Evolutionary conservation across 2,113 vertebrate genomes (phyloP).

Genomic region (Alligator mississippiensis): DNA sequence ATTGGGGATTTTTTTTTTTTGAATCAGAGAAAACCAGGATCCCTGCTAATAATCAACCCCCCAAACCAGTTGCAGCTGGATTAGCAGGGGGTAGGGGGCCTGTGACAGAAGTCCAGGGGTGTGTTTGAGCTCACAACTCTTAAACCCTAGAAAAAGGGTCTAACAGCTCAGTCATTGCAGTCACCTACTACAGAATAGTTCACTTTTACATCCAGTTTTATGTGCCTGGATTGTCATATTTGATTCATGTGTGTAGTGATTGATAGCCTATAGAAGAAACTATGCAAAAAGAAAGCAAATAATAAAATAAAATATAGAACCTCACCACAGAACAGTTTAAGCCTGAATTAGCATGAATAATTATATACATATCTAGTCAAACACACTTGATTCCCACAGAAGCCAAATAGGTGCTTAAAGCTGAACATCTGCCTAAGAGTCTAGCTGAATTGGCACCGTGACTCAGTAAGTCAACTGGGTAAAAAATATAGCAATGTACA

Average conservation of each 20-base stretch:
- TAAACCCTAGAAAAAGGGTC: no score
- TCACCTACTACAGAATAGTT: background rate
- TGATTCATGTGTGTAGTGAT: background rate
- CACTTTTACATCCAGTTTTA: no score
- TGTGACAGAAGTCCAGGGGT: no score
- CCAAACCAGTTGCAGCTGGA: no score
- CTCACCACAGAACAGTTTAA: accelerated
- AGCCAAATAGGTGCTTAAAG: background rate
- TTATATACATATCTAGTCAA: background rate
- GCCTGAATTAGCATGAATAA: background rate
- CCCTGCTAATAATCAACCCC: no score
- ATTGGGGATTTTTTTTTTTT: no score
- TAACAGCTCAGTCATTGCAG: no score
- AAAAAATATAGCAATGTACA: background rate
- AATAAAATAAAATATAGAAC: background rate
- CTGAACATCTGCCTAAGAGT: background rate
- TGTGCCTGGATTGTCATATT: background rate
- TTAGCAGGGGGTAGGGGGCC: no score
- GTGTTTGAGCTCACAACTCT: no score
- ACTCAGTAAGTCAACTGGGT: background rate
- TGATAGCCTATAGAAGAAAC: no score
- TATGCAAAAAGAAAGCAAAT: background rate
- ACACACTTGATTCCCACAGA: background rate
- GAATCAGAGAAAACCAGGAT: no score
- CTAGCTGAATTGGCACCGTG: background rate